A percentile compares a stretch with the other conserved stretches of the same genome.
phyloP scores from a whole-genome alignment of 2,113 vertebrate species.

The Trematocara nigrifrons region DNA sequence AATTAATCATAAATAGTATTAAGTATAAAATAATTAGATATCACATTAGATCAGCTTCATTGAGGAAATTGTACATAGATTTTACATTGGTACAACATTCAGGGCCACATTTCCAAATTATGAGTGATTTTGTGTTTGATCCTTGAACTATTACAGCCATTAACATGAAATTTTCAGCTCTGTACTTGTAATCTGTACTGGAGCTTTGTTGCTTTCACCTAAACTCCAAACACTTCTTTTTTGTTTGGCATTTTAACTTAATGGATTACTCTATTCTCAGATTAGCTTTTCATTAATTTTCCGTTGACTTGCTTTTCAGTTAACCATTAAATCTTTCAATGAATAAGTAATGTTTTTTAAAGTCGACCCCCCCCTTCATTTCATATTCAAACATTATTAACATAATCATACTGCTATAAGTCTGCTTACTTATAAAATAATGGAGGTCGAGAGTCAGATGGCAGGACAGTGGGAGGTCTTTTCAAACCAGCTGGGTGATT shows the following conservation, averaged over 20 bases:
- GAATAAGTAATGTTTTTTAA: not conserved
- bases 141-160: not conserved
- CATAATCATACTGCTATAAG: not conserved
- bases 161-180: not conserved
- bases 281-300: not conserved
- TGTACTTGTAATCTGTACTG: not conserved
- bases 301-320: not conserved
- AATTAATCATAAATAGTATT: not conserved
- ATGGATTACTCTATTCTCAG: not conserved
- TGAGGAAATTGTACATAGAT: not conserved
- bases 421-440: not conserved
- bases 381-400: not conserved
- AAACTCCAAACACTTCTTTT: not conserved
- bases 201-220: not conserved
- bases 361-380: accelerated
- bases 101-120: not conserved
- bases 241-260: not conserved
- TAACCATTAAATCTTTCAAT: not conserved
- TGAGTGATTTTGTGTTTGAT: not conserved
- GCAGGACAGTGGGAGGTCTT: not conserved
- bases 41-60: not conserved
- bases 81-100: not conserved
- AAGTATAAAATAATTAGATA: not conserved
- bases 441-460: not conserved
- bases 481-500: not conserved